Base-by-base conservation (phyloP, 2,888 invertebrate species). In the Neoaliturus tenellus region DNA sequence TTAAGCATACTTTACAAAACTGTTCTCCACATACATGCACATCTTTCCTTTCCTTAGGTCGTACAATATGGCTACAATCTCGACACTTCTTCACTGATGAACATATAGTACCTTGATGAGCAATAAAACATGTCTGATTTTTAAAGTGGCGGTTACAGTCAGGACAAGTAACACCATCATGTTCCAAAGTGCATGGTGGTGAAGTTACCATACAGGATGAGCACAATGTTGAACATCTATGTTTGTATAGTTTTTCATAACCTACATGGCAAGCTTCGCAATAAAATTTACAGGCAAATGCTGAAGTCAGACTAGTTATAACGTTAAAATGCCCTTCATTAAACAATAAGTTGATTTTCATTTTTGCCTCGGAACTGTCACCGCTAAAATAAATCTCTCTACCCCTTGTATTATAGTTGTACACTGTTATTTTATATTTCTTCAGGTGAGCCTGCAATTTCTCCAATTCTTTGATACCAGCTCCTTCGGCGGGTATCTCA, bases 241-340 rank as follows among this genome's bases (percentile, higher is more conserved):
- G 81, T 6, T 39, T 1, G 23, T 0, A 4, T 17, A n/a, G 33
- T 12, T 33, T 14, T 20, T 87, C 55, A 75, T 85, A 88, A 0
- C 87, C 85, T 10, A 83, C 80, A 62, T 87, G 85, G 80, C 88
- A 88, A 39, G 55, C 35, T 73, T 87, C 87, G 80, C 88, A 89
- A 75, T 82, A 88, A 84, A 88, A 89, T 0, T 10, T 41, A 44
- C 86, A 86, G 10, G 83, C 83, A 69, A 88, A 88, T 6, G 87
- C 86, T 6, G 87, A 85, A 5, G 88, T 88, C 12, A 88, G 73
- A 44, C 86, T 87, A 0, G 83, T 86, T 17, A 88, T 87, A 1
- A 88, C 87, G 71, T 88, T 88, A 62, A 83, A 85, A 31, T 85
- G 88, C 10, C 83, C 73, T 4, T 87, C 35, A 48, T 86, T 83